Percentiles rank a stretch among this genome's conserved stretches.
These are phyloP conservation scores for Ectemnius lituratus DNA, from an alignment of 2,888 invertebrate genomes.

Conservation along the genomic window DNA sequence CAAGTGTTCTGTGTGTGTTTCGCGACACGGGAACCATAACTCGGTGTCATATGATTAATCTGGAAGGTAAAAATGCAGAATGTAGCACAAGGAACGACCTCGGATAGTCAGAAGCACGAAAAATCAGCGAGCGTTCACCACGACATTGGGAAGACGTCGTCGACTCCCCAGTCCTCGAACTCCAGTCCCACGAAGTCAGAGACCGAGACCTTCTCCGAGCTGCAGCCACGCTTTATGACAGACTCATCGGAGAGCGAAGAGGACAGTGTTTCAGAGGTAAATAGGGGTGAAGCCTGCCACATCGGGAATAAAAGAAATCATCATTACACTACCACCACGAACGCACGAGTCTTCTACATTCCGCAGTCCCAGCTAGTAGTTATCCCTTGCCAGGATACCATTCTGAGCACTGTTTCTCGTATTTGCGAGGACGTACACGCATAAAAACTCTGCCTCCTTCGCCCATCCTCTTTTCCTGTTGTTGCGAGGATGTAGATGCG, in stretches of 20 bases:
- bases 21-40: constrained; percentile 70
- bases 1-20: constrained; percentile 73
- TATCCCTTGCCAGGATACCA: background rate
- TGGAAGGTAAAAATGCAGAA: constrained; percentile 93
- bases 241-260: constrained; percentile 97
- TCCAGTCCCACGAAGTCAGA: constrained; percentile 89
- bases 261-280: constrained; percentile 97
- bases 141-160: constrained; percentile 78
- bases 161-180: constrained; percentile 91
- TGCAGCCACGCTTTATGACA: constrained; percentile 92
- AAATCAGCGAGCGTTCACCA: constrained; percentile 81
- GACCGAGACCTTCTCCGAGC: constrained; percentile 91
- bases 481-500: constrained; percentile 14
- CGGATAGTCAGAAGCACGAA: constrained; percentile 86
- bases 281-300: constrained; percentile 54
- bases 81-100: constrained; percentile 87
- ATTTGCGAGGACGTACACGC: background rate
- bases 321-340: constrained; percentile 30
- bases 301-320: constrained; percentile 42
- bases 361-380: constrained; percentile 16
- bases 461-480: background rate
- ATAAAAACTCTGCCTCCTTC: background rate
- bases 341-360: constrained; percentile 37
- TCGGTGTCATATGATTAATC: constrained; percentile 79
- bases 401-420: constrained; percentile 6